Base-by-base conservation (phyloP, 2,888 invertebrate genomes). In the Stenotaenia linearis region DNA sequence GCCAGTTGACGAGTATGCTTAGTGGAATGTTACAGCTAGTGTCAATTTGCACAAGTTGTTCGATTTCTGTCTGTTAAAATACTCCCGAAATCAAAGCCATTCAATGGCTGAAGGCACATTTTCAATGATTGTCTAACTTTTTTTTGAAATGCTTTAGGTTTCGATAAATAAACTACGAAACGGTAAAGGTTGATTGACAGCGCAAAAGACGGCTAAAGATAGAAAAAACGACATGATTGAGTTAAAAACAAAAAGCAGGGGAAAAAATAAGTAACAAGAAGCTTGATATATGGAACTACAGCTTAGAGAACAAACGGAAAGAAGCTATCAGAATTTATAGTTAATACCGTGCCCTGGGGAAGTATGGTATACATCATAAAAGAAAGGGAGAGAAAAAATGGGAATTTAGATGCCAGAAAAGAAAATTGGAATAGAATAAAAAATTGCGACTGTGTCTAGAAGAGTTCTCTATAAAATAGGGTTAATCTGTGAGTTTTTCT, bases 41-140 rank as follows among this genome's bases (percentile, higher is more conserved):
- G 69, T 69, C 69, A 69, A 69, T 69, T 69, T 69, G 69, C 25
- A 69, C 69, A 28, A 69, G 69, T 69, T 69, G 69, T 69, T 69
- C 69, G 25, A 25, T 69, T 69, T 28, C 28, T 69, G 69, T 69
- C 69, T 25, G 69, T 4, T 3, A 69, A 28, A 28, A 28, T 28
- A 69, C 28, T 25, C 9, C 23, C 23, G n/a, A 28, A 69, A 28
- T 28, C 1, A 3, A 28, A 28, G 23, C 2, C 15, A 25, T 45
- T 32, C 32, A 32, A 32, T 9, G 32, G n/a, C n/a, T n/a, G n/a
- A n/a, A n/a, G n/a, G n/a, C n/a, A n/a, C n/a, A n/a, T n/a, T n/a
- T n/a, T n/a, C n/a, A n/a, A n/a, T n/a, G n/a, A n/a, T n/a, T n/a
- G n/a, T n/a, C n/a, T n/a, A n/a, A n/a, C n/a, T n/a, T n/a, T n/a